Base-by-base conservation (phyloP, 2,797 vertebrate species). In the Pogoniulus pusillus region DNA sequence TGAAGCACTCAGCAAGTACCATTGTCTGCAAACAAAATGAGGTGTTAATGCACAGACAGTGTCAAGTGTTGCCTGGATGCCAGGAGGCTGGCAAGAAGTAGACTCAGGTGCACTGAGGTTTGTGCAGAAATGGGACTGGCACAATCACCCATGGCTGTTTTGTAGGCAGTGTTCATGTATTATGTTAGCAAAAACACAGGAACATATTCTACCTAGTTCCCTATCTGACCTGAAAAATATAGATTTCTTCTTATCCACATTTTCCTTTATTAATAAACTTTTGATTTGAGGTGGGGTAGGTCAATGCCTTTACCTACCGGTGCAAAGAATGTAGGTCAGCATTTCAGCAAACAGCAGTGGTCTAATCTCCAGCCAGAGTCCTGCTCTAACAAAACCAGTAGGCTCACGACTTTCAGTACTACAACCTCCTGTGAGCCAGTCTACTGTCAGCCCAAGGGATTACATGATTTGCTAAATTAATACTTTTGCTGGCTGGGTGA, bases 401-500 rank as follows among this genome's bases (percentile, higher is more conserved):
- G 7, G 16, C 45, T 86, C 71, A 53, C 8, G 27, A 51, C 35
- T 76, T 70, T 68, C 68, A 82, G 8, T 18, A 20, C 49, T 17
- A 17, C n/a, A 12, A n/a, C n/a, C n/a, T 35, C 72, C 71, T 66
- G 13, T 30, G 32, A 78, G 58, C 26, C 26, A 2, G 1, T 59
- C 69, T 90, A 64, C 89, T 57, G 3, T 10, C 43, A 86, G 24
- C 53, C 57, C 27, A 17, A 79, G 69, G 68, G 60, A 55, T 12
- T 7, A 30, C 26, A 22, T 1, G 51, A 32, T 29, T 64, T 78
- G 58, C 54, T 68, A 45, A 54, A 23, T 68, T 55, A 16, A 43
- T 32, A 16, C 22, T 71, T 12, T 1, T 41, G 15, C 27, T 62
- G 41, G n/a, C 23, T 1, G 0, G 35, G 4, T 4, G 16, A 68